Conservation (phyloP, 1,140 invertebrate species). For the Physella acuta region DNA sequence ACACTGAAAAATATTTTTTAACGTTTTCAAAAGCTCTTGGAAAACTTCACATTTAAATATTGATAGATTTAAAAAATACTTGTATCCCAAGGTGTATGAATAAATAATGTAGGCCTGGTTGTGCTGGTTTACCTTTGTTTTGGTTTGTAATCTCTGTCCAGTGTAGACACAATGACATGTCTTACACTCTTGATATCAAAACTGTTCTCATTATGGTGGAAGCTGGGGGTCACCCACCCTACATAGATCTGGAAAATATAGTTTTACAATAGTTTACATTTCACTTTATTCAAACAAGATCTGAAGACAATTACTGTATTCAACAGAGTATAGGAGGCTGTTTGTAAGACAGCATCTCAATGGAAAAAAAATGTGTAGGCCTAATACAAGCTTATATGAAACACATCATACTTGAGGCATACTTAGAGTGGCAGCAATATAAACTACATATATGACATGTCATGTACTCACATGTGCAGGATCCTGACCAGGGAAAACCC, state of each 20-base stretch:
- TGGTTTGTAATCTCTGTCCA: slow-evolving; percentile 58
- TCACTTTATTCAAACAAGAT: neutral
- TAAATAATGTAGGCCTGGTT: too few species aligned
- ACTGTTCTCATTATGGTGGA: slow-evolving; percentile 79
- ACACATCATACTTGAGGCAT: too few species aligned
- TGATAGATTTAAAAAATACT: too few species aligned
- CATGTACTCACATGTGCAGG: slow-evolving; percentile 75
- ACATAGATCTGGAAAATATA: slow-evolving; percentile 72
- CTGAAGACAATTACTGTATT: neutral
- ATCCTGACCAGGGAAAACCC: slow-evolving; percentile 94
- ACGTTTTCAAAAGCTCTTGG: too few species aligned
- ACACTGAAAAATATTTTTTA: slow-evolving; percentile 66
- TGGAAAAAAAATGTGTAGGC: too few species aligned
- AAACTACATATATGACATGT: neutral
- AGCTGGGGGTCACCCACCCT: slow-evolving; percentile 99
- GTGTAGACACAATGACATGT: slow-evolving; percentile 75
- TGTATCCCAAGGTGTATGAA: too few species aligned
- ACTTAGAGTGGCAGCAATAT: neutral
- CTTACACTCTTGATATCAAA: slow-evolving; percentile 88
- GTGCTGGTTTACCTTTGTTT: slow-evolving; percentile 57
- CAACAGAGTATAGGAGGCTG: too few species aligned
- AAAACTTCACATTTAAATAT: too few species aligned
- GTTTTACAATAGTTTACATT: neutral
- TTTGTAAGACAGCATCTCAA: too few species aligned
- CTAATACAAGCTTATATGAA: too few species aligned